A percentile compares a stretch with the other conserved stretches of the same genome.
These are phyloP conservation scores for Tyria jacobaeae DNA, from an alignment of 2,888 invertebrate species.

Conservation along the genomic window DNA sequence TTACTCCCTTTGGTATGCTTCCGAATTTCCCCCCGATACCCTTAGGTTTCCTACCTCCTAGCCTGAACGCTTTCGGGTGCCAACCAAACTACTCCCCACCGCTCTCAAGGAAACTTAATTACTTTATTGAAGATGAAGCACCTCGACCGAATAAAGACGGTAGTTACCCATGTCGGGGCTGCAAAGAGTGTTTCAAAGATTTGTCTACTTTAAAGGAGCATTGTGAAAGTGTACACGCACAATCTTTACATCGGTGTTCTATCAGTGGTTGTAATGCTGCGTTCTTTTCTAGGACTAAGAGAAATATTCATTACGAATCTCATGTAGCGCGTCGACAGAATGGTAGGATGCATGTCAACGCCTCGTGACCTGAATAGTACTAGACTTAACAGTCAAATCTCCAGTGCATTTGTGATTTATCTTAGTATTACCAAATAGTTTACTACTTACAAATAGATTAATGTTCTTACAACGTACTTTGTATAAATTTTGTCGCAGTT, in stretches of 20 bases:
- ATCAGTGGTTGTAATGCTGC: slow-evolving; percentile 92
- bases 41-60: slow-evolving; percentile 78
- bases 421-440: slow-evolving; percentile 75
- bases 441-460: slow-evolving; percentile 53
- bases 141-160: slow-evolving; percentile 89
- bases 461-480: slow-evolving; percentile 21
- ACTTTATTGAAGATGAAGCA: slow-evolving; percentile 89
- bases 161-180: slow-evolving; percentile 90
- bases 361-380: slow-evolving; percentile 69
- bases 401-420: slow-evolving; percentile 81
- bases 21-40: slow-evolving; percentile 81
- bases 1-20: slow-evolving; percentile 81
- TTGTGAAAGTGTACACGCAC: slow-evolving; percentile 89
- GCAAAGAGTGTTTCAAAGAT: slow-evolving; percentile 88
- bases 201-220: slow-evolving; percentile 89
- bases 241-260: slow-evolving; percentile 91
- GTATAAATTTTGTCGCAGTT: slow-evolving; percentile 20
- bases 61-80: slow-evolving; percentile 74
- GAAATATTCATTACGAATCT: slow-evolving; percentile 92
- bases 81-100: slow-evolving; percentile 75
- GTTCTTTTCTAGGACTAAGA: slow-evolving; percentile 92
- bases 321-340: slow-evolving; percentile 82
- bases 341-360: slow-evolving; percentile 64
- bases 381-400: slow-evolving; percentile 49
- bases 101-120: slow-evolving; percentile 79